phyloP scores from a whole-genome alignment of 1,140 invertebrate species.

The Pogonomyrmex barbatus region DNA sequence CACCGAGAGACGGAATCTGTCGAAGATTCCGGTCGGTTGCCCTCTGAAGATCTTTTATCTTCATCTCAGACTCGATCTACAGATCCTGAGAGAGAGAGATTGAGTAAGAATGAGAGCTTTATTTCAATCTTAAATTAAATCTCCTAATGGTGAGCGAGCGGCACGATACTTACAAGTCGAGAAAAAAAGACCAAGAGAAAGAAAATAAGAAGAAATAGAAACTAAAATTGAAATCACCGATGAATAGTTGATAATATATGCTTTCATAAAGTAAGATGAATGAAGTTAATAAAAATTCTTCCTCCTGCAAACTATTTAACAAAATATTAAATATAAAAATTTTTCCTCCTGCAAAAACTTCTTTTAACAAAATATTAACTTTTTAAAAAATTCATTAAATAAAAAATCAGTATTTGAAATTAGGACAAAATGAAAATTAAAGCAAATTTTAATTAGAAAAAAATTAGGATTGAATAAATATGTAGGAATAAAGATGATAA shows the following conservation, averaged over 20 bases:
- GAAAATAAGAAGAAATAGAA: neutral
- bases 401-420: neutral
- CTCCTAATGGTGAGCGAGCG: neutral
- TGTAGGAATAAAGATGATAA: neutral
- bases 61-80: conserved; percentile 3
- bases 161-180: conserved; percentile 1
- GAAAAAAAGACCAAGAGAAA: neutral
- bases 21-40: conserved; percentile 23
- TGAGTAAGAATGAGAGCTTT: neutral
- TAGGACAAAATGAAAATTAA: neutral
- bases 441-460: neutral
- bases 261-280: neutral
- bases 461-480: neutral
- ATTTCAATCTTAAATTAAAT: conserved; percentile 21
- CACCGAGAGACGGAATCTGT: conserved; percentile 10
- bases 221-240: neutral
- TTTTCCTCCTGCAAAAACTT: neutral
- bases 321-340: neutral
- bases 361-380: neutral
- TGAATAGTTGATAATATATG: neutral
- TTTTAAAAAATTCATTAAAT: neutral
- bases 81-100: conserved; percentile 18
- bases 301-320: neutral
- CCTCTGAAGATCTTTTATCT: conserved; percentile 22
- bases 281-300: neutral